Conservation (phyloP, 2,797 vertebrate species). For the Micrastur ruficollis region DNA sequence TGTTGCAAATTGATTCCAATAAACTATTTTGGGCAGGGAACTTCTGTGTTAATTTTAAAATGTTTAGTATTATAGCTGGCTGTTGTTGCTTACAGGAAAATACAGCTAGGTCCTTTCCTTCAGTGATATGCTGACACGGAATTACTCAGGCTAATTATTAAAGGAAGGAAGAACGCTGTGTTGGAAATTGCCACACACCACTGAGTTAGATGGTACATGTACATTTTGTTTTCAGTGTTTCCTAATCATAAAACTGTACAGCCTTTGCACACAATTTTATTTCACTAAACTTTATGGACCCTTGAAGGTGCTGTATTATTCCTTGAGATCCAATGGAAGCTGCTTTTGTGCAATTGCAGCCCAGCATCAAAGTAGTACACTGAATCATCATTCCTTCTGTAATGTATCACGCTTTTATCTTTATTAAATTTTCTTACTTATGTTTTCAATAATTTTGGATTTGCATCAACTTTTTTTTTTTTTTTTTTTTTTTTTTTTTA, state of each 20-base stretch:
- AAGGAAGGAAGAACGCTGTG: background rate
- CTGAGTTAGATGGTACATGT: background rate
- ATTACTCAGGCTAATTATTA: background rate
- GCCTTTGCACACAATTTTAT: background rate
- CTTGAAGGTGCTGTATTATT: background rate
- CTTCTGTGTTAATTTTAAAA: background rate
- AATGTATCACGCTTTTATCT: background rate
- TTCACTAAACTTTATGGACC: background rate
- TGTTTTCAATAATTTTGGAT: background rate
- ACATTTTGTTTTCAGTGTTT: background rate
- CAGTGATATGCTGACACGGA: fast-evolving
- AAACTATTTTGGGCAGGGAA: background rate
- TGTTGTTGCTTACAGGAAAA: background rate
- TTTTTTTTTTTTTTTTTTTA: background rate
- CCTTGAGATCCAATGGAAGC: background rate
- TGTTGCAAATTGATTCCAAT: background rate
- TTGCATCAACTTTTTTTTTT: background rate
- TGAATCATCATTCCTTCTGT: background rate
- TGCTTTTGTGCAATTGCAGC: background rate
- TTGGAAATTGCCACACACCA: background rate
- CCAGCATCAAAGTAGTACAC: background rate
- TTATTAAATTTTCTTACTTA: background rate
- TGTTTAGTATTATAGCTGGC: background rate
- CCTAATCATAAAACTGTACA: background rate
- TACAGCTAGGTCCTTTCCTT: background rate